Evolutionary conservation across 2,888 invertebrate genomes (phyloP).

Genomic region (Yponomeuta malinellus): DNA sequence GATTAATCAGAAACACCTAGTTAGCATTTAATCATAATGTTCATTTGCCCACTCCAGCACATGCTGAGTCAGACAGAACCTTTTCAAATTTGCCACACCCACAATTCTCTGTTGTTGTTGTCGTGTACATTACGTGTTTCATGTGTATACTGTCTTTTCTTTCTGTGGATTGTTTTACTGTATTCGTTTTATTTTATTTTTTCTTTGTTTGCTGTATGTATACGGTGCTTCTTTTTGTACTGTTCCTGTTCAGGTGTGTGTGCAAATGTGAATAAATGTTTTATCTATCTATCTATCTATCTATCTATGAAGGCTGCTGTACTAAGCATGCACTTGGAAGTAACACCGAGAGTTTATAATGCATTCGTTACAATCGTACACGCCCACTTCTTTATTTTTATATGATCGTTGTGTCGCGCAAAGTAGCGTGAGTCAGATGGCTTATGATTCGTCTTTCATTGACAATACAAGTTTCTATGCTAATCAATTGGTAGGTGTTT

Average conservation of each 20-base stretch:
- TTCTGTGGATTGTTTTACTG: no score
- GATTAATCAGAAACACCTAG: not conserved
- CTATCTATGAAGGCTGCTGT: not conserved
- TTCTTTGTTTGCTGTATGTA: no score
- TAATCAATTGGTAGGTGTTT: not conserved
- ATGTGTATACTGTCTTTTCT: no score
- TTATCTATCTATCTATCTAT: no score
- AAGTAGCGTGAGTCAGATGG: not conserved
- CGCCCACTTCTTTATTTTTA: not conserved
- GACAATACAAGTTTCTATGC: not conserved
- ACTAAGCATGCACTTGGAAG: not conserved
- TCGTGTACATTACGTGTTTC: no score
- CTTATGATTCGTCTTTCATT: not conserved
- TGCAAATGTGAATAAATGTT: no score
- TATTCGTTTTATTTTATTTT: no score
- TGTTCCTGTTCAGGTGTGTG: no score
- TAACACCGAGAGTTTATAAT: not conserved
- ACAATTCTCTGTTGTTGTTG: no score
- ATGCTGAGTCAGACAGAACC: no score
- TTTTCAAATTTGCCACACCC: no score
- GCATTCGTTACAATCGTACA: not conserved
- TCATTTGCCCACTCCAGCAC: not conserved
- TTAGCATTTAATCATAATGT: not conserved
- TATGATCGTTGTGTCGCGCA: not conserved
- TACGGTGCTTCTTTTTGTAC: no score